phyloP scores from a whole-genome alignment of 2,113 vertebrate genomes.

The Ancistrus triradiatus region DNA sequence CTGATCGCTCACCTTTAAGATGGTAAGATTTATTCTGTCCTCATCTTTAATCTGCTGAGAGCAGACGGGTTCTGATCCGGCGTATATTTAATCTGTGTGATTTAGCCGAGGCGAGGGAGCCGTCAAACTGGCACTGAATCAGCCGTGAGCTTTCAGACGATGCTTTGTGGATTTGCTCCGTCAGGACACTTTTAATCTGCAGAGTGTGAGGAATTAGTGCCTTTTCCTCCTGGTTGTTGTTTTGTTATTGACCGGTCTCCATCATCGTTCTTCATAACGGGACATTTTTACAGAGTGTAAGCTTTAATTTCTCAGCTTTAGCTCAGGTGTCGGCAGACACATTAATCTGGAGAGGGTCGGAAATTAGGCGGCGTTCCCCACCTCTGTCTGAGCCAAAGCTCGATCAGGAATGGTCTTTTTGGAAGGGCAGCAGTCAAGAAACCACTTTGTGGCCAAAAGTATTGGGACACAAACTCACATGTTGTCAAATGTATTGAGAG shows the following conservation, averaged over 20 bases:
- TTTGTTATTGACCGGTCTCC: neutral
- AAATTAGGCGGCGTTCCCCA: no score
- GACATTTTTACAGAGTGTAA: neutral
- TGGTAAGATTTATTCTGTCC: slow-evolving; percentile 51
- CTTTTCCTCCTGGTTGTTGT: neutral
- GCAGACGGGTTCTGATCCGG: slow-evolving; percentile 47
- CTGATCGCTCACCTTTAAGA: slow-evolving; percentile 59
- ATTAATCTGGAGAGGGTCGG: no score
- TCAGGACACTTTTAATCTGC: slow-evolving; percentile 17
- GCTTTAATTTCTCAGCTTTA: no score
- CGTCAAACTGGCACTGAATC: slow-evolving; percentile 49
- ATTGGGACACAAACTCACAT: no score
- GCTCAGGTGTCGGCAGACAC: no score
- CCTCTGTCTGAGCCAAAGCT: slow-evolving; percentile 50
- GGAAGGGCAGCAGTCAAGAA: no score
- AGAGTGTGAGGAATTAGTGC: slow-evolving; percentile 16
- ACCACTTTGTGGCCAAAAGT: no score
- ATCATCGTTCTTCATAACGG: neutral
- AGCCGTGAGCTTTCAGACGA: slow-evolving; percentile 43
- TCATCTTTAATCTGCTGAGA: slow-evolving; percentile 53
- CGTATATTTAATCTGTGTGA: slow-evolving; percentile 60
- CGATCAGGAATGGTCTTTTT: no score
- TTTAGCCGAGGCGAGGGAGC: slow-evolving; percentile 53
- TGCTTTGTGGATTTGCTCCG: slow-evolving; percentile 41
- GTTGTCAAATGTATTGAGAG: no score